Base-by-base conservation (phyloP, 2,888 invertebrate species). In the Schizaphis graminum region DNA sequence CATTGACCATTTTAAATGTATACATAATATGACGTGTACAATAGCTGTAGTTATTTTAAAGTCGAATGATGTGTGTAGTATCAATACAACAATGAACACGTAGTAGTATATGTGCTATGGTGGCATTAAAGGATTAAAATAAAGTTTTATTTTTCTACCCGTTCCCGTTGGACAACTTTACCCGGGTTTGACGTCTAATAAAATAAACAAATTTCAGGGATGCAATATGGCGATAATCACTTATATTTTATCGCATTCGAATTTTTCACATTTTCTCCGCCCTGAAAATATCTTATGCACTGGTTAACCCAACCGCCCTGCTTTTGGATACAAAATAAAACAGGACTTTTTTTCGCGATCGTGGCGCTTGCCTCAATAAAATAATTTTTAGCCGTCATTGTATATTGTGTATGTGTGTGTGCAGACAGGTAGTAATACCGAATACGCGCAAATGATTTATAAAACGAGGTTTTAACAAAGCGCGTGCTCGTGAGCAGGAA, bases 401-500 rank as follows among this genome's bases (percentile, higher is more conserved):
- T 77, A 8, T 77, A 16, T 11, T n/a, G 77, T 8, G 21, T 77
- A 5, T 67, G 67, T 21, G 35, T 77, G 16, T 77, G 35, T 24
- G 35, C 35, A 16, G 7, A 35, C 0, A 77, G 16, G 67, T 77
- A 67, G 67, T 35, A 35, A 35, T n/a, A 77, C 77, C 77, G 21
- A 77, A 77, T 77, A 8, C 35, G 35, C 7, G 77, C 77, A 77
- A 35, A 67, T n/a, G n/a, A 67, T 67, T 11, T 28, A 61, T 49
- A 53, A 16, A 53, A 88, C 53, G 35, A 87, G 49, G n/a, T 87
- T n/a, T 87, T 41, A 89, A 90, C 41, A 47, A 47, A 61, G 47
- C 57, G 77, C 49, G 49, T 53, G 35, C 53, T 53, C 77, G 56
- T 56, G 44, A 91, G 56, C 86, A 86, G 57, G 86, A 91, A 57